Conservation (phyloP, 2,888 invertebrate genomes). For the Drosophila cognata region DNA sequence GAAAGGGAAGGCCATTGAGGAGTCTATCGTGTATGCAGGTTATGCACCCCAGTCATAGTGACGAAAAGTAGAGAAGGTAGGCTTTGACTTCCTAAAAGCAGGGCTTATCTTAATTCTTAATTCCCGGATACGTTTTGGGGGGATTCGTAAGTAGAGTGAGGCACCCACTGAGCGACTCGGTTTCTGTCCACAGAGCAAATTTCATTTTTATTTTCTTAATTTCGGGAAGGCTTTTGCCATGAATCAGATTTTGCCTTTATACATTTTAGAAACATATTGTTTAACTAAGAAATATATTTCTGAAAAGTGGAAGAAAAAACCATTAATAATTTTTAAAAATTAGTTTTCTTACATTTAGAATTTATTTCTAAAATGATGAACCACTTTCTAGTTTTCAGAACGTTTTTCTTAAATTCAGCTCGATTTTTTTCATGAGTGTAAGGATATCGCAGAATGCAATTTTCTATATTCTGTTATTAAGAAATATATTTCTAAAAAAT, state of each 20-base stretch:
- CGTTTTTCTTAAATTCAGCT: not conserved
- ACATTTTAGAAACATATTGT: not conserved
- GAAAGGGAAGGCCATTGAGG: not conserved
- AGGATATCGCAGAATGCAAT: not conserved
- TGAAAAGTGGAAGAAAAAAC: too few species aligned
- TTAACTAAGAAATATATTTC: not conserved
- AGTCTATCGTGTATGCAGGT: not conserved
- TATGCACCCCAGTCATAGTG: not conserved
- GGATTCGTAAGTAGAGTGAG: not conserved
- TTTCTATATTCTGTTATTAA: too few species aligned
- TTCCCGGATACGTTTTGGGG: not conserved
- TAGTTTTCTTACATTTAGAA: not conserved
- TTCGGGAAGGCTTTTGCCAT: not conserved
- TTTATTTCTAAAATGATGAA: too few species aligned
- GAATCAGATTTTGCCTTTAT: not conserved
- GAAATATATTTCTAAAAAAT: too few species aligned
- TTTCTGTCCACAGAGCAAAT: not conserved
- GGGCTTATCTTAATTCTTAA: not conserved
- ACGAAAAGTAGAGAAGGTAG: not conserved
- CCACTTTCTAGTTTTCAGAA: not conserved
- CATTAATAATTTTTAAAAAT: not conserved
- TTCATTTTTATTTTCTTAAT: not conserved
- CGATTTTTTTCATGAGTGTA: too few species aligned
- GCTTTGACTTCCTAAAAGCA: not conserved
- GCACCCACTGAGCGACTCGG: not conserved